Base-by-base conservation (phyloP, 2,113 vertebrate species). In the Vulpes vulpes region DNA sequence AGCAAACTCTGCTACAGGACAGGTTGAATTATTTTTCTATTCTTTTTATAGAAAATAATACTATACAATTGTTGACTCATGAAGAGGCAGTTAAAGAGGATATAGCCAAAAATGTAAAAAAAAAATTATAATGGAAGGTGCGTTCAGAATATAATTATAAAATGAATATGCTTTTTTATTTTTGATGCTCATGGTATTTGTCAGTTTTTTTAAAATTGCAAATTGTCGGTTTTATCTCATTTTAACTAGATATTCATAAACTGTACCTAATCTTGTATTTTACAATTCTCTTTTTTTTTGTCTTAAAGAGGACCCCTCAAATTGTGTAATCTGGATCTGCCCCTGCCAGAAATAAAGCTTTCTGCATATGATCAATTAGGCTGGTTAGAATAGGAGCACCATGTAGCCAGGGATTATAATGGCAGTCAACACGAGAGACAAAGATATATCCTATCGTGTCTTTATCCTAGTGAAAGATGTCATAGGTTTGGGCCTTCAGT, bases 31-130 rank as follows among this genome's bases (percentile, higher is more conserved):
- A 55, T 32, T 69, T 84, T 87, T 81, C 51, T 43, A 38, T 57
- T 55, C 8, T 79, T 97, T 57, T 81, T 65, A 38, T 76, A 93
- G 57, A 96, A 88, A 79, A 83, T 83, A 60, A 82, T 35, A 71
- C 49, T 57, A 43, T 1, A 5, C 22, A 84, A 78, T 4, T 69
- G 14, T 62, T 87, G 9, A 57, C 27, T 67, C 53, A 62, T 4
- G 5, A 89, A 84, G 62, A 89, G 55, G 14, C 55, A 80, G 27
- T 89, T 84, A 62, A 84, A 89, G 30, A 65, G 3, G 11, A 85
- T 22, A 14, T 35, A 51, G 55, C 35, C 62, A 79, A 89, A 82
- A 65, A 80, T 38, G 30, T 14, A 78, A 71, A 71, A 78, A 78
- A 76, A 55, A 43, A 67, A 76, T n/a, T 65, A 12, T 43, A 7